Evolutionary conservation across 2,888 invertebrate genomes (phyloP).

Genomic region (Conistra vaccinii): DNA sequence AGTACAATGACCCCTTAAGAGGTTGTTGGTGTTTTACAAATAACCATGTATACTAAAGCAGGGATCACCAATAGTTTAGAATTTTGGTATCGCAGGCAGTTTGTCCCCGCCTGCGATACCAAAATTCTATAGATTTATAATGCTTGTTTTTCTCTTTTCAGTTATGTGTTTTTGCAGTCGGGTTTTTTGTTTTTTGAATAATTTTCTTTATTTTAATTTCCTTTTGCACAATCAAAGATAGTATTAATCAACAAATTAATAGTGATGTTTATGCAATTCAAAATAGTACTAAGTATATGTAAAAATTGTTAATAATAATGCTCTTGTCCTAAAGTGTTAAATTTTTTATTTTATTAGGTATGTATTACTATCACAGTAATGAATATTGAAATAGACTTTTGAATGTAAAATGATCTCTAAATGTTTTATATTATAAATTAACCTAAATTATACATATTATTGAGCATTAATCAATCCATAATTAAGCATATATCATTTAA

Average conservation of each 20-base stretch:
- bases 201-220: background rate
- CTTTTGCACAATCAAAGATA: background rate
- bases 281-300: background rate
- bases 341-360: background rate
- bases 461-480: background rate
- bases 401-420: background rate
- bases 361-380: background rate
- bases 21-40: too few species aligned
- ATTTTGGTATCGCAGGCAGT: too few species aligned
- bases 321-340: background rate
- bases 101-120: too few species aligned
- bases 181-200: too few species aligned
- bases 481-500: too few species aligned
- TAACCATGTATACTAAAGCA: too few species aligned
- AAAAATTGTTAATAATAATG: background rate
- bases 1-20: too few species aligned
- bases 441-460: too few species aligned
- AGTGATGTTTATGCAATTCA: background rate
- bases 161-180: too few species aligned
- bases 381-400: background rate
- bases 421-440: background rate
- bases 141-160: too few species aligned
- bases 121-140: too few species aligned
- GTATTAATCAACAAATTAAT: background rate
- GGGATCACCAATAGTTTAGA: too few species aligned